Evolutionary conservation across 2,797 vertebrate species (phyloP).

Genomic region (Otolemur crassicaudatus): DNA sequence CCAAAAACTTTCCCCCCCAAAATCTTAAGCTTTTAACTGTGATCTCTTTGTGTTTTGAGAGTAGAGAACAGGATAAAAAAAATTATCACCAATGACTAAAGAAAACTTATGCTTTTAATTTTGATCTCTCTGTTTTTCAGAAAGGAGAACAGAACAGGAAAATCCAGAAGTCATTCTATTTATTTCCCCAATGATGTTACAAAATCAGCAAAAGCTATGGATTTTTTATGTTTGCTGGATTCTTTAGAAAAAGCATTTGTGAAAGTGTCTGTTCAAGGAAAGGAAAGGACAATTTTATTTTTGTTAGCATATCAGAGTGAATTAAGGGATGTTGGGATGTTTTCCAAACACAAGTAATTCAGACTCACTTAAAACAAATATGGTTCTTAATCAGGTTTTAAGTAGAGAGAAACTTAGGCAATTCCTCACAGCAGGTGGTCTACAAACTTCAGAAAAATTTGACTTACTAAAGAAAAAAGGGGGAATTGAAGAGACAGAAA

Average conservation of each 20-base stretch:
- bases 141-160: slow-evolving; percentile 6
- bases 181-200: slow-evolving; percentile 1
- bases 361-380: slow-evolving; percentile 55
- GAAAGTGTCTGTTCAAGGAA: slow-evolving; percentile 43
- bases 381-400: slow-evolving; percentile 17
- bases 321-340: neutral
- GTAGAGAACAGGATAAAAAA: slow-evolving; percentile 30
- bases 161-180: slow-evolving; percentile 18
- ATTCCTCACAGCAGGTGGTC: neutral
- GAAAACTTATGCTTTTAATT: slow-evolving; percentile 55
- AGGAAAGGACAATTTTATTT: neutral
- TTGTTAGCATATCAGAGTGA: neutral
- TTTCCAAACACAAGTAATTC: slow-evolving; percentile 61
- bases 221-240: slow-evolving; percentile 48
- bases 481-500: neutral
- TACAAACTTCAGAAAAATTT: slow-evolving; percentile 45
- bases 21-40: slow-evolving; percentile 34
- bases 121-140: slow-evolving; percentile 29
- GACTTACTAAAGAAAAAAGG: neutral
- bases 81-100: slow-evolving; percentile 25
- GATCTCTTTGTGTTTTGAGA: slow-evolving; percentile 43
- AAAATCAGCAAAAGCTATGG: slow-evolving; percentile 42
- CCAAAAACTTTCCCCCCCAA: slow-evolving; percentile 28
- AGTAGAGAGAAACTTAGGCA: slow-evolving; percentile 33
- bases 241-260: neutral